Evolutionary conservation across 2,797 vertebrate genomes (phyloP).

Genomic region (Lagodon rhomboides): DNA sequence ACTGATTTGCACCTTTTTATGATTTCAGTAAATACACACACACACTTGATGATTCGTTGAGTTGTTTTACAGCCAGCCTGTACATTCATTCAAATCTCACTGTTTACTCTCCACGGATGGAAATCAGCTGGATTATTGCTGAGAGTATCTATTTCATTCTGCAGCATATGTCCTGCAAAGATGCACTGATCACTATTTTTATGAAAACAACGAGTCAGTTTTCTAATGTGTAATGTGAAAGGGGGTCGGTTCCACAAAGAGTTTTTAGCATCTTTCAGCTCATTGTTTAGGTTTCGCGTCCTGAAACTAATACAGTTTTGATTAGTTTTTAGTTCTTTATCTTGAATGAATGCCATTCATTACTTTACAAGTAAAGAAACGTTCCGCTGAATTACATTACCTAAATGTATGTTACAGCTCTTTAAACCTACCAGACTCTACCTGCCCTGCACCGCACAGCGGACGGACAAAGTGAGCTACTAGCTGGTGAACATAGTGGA

Average conservation of each 20-base stretch:
- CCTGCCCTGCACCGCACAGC: too few relatives aligned
- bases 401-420: too few relatives aligned
- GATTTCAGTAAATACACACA: neutral
- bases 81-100: neutral
- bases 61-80: neutral
- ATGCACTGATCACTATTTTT: neutral
- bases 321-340: neutral
- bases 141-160: neutral
- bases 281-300: too few relatives aligned
- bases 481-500: neutral
- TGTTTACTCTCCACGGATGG: neutral
- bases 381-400: too few relatives aligned
- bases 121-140: neutral
- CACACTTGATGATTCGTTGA: too few relatives aligned
- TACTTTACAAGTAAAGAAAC: too few relatives aligned
- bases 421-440: too few relatives aligned
- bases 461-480: neutral
- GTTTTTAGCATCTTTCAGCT: too few relatives aligned
- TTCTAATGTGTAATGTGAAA: neutral
- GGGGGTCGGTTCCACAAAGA: too few relatives aligned
- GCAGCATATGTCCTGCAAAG: neutral
- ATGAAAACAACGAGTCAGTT: neutral
- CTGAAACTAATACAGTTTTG: too few relatives aligned
- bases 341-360: too few relatives aligned
- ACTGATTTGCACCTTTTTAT: slow-evolving; percentile 23